A percentile compares a stretch with the other conserved stretches of the same genome.
Conservation (phyloP, 2,888 invertebrate species). For the Andrena praecox region DNA sequence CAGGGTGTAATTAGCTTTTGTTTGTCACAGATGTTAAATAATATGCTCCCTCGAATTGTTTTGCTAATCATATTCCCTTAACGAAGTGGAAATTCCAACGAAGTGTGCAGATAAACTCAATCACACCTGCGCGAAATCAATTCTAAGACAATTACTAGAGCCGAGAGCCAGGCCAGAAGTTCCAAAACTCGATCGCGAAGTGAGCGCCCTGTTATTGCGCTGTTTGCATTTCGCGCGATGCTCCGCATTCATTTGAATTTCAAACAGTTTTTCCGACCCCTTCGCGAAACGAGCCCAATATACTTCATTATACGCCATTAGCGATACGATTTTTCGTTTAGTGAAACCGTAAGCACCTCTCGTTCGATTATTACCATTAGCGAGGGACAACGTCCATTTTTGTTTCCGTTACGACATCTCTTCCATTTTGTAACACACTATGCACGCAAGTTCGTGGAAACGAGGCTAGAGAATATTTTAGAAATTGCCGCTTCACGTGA, state of each 20-base stretch:
- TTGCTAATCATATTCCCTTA: background rate
- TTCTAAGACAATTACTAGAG: conserved; percentile 51
- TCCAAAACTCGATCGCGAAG: conserved; percentile 54
- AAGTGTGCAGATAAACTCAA: background rate
- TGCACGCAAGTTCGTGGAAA: background rate
- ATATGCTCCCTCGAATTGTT: background rate
- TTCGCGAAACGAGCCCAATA: conserved; percentile 29
- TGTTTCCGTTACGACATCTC: background rate
- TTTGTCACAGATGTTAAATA: background rate
- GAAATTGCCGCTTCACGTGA: background rate
- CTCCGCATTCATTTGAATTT: conserved; percentile 62
- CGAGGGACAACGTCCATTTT: background rate
- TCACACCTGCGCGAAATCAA: conserved; percentile 45
- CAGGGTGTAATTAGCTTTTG: no score
- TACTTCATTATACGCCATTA: conserved; percentile 43
- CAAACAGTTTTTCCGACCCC: conserved; percentile 46
- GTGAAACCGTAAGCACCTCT: background rate
- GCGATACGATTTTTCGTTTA: background rate
- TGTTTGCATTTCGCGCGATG: conserved; percentile 33
- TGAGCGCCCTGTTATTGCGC: conserved; percentile 45
- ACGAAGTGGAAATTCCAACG: background rate
- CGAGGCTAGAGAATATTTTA: background rate
- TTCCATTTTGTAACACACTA: background rate
- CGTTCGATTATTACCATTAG: conserved; percentile 5
- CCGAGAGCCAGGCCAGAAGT: conserved; percentile 28